These are phyloP conservation scores for Torymus tubicola DNA, from an alignment of 2,888 invertebrate species.

Conservation along the genomic window DNA sequence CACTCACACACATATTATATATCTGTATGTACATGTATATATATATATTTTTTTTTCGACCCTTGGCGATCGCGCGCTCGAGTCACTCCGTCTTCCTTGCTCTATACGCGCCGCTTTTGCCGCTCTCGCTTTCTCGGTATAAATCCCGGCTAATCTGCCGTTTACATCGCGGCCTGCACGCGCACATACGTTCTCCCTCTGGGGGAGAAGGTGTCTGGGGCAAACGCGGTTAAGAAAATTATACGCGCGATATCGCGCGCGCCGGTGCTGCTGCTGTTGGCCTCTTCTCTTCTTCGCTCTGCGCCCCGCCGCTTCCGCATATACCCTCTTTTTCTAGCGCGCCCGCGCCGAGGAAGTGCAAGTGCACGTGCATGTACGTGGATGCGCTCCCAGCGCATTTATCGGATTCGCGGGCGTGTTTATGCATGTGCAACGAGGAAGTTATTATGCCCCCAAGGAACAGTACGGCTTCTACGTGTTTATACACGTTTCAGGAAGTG, in stretches of 20 bases:
- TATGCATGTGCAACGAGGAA: slow-evolving; percentile 5
- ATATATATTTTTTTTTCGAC: too few species aligned
- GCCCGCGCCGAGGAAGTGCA: too few species aligned
- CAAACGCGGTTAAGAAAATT: slow-evolving; percentile 45
- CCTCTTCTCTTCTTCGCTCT: too few species aligned
- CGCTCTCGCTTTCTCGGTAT: slow-evolving; percentile 31
- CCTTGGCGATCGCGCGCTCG: not conserved
- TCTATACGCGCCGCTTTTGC: not conserved
- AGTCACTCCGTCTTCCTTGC: not conserved
- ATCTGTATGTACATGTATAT: too few species aligned
- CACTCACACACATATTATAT: too few species aligned
- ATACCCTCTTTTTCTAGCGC: too few species aligned
- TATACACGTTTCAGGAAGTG: not conserved
- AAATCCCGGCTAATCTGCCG: slow-evolving; percentile 62
- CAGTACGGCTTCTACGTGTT: not conserved
- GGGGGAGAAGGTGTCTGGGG: slow-evolving; percentile 5
- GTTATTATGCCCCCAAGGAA: slow-evolving; percentile 8
- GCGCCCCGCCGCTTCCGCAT: too few species aligned
- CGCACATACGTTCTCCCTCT: too few species aligned
- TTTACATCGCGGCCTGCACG: slow-evolving; percentile 53
- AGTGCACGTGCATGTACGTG: slow-evolving; percentile 2
- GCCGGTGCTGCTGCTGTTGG: too few species aligned
- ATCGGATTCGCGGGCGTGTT: slow-evolving; percentile 27
- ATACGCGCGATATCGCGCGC: slow-evolving; percentile 29
- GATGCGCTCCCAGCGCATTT: slow-evolving; percentile 8